Percentiles rank a stretch among this genome's conserved stretches.
phyloP scores from a whole-genome alignment of 2,888 invertebrate species.

The Blastobasis lacticolella region DNA sequence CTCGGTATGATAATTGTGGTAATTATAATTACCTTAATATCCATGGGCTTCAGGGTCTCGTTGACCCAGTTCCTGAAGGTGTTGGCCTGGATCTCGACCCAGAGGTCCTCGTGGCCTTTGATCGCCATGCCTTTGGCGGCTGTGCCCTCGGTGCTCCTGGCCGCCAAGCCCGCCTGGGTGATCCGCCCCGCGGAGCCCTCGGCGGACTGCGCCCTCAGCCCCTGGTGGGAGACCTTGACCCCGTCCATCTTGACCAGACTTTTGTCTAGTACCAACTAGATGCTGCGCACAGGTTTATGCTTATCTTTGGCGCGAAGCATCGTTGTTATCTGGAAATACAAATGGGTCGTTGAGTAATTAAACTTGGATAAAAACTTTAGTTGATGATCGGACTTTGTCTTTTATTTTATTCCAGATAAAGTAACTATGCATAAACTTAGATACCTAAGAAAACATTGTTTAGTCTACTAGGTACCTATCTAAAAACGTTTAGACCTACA shows the following conservation, averaged over 20 bases:
- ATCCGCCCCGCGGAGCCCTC: conserved; percentile 77
- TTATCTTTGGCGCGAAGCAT: conserved; percentile 38
- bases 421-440: too few species aligned
- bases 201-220: conserved; percentile 69
- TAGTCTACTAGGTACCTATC: too few species aligned
- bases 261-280: conserved; percentile 22
- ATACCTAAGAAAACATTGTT: too few species aligned
- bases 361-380: conserved; percentile 5
- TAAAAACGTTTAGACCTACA: too few species aligned
- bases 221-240: conserved; percentile 74
- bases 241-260: conserved; percentile 52
- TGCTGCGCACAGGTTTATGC: conserved; percentile 20
- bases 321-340: conserved; percentile 37
- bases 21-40: conserved; percentile 72
- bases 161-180: conserved; percentile 87
- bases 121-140: conserved; percentile 97
- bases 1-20: conserved; percentile 1
- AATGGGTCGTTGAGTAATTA: conserved; percentile 10
- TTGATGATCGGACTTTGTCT: too few species aligned
- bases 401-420: too few species aligned
- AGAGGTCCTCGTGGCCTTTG: conserved; percentile 94
- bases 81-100: conserved; percentile 97
- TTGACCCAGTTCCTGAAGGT: conserved; percentile 99
- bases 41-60: conserved; percentile 85
- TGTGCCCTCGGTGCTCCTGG: conserved; percentile 91